phyloP scores from a whole-genome alignment of 1,140 invertebrate species.

The Solenopsis fugax region DNA sequence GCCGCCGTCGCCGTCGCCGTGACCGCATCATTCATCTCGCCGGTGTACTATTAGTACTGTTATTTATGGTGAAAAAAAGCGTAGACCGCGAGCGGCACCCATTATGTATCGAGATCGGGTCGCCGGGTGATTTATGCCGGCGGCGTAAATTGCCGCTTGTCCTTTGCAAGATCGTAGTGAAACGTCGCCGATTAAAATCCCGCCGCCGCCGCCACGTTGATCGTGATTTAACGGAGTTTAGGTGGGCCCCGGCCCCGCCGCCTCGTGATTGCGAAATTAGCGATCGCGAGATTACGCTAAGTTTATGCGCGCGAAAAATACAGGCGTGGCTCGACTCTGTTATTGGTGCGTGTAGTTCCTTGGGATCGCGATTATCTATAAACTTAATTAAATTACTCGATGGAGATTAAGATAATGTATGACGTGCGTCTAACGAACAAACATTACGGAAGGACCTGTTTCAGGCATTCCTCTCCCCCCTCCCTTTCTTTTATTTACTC shows the following conservation, averaged over 20 bases:
- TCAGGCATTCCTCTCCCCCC: background rate
- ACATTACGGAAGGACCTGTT: background rate
- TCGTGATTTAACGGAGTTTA: constrained; percentile 71
- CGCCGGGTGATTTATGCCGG: constrained; percentile 72
- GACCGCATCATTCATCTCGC: constrained; percentile 72
- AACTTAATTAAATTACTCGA: constrained; percentile 46
- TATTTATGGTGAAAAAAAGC: constrained; percentile 76
- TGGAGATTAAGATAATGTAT: background rate
- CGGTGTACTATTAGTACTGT: constrained; percentile 77
- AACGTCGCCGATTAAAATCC: constrained; percentile 76
- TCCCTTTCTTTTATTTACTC: background rate
- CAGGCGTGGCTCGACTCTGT: constrained; percentile 29
- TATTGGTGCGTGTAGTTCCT: constrained; percentile 11
- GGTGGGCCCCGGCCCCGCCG: constrained; percentile 35
- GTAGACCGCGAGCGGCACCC: constrained; percentile 69
- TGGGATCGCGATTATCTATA: constrained; percentile 15
- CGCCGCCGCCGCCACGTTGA: constrained; percentile 35
- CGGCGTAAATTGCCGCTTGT: constrained; percentile 78
- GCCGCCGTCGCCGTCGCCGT: constrained; percentile 30
- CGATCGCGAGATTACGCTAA: constrained; percentile 58
- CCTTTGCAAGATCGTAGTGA: constrained; percentile 73
- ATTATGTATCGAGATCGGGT: constrained; percentile 75
- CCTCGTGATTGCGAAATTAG: constrained; percentile 55
- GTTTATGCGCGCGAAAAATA: constrained; percentile 46
- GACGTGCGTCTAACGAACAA: background rate